A percentile compares a stretch with the other conserved stretches of the same genome.
These are phyloP conservation scores for Macrobrachium nipponense DNA, from an alignment of 1,140 invertebrate species.

Conservation along the genomic window DNA sequence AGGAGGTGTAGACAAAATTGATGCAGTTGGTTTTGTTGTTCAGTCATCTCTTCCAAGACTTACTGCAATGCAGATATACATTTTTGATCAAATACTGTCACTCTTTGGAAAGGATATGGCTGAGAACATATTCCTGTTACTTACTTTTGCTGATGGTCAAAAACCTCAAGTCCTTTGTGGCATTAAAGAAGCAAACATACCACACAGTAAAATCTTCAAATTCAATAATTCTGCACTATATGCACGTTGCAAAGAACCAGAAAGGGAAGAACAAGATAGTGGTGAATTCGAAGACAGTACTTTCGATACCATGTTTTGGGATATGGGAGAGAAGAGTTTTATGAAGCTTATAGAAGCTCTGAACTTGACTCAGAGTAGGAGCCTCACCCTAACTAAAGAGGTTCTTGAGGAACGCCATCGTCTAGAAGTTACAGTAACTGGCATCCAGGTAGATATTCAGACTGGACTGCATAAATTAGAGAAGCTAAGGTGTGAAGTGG, in stretches of 20 bases:
- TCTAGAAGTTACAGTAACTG: neutral
- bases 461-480: neutral
- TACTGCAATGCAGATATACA: neutral
- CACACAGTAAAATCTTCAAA: constrained; percentile 16
- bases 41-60: constrained; percentile 10
- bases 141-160: constrained; percentile 29
- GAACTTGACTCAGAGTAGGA: neutral
- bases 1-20: neutral
- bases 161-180: neutral
- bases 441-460: neutral
- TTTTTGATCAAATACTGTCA: constrained; percentile 7
- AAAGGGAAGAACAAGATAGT: too few relatives aligned
- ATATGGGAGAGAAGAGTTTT: constrained; percentile 19
- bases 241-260: too few relatives aligned
- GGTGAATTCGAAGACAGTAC: neutral
- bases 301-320: neutral
- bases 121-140: constrained; percentile 22
- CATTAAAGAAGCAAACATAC: constrained; percentile 21
- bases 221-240: constrained; percentile 18
- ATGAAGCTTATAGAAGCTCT: neutral
- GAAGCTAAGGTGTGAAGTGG: neutral
- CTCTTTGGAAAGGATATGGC: constrained; percentile 9
- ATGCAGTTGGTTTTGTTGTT: constrained; percentile 30
- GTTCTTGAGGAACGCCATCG: too few relatives aligned
- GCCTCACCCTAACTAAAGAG: constrained; percentile 22